These are phyloP conservation scores for Trididemnum clinides DNA, from an alignment of 23 tunicate species.

Conservation along the genomic window DNA sequence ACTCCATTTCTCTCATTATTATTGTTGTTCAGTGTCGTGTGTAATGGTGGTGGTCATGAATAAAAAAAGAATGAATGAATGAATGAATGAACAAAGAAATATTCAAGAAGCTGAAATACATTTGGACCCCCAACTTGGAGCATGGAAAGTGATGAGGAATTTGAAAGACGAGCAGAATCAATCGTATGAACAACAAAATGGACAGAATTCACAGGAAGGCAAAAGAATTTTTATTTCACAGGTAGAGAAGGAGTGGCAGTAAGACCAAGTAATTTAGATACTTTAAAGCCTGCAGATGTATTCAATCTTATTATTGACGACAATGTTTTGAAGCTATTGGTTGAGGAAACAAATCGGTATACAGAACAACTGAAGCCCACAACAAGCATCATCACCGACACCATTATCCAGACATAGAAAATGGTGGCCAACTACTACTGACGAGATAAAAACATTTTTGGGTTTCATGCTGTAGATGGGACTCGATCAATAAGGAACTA, in stretches of 20 bases:
- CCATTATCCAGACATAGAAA: background rate
- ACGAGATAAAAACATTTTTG: background rate
- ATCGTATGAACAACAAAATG: background rate
- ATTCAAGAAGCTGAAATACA: background rate
- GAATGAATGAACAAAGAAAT: too few species aligned
- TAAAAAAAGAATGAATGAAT: too few species aligned
- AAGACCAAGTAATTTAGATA: background rate
- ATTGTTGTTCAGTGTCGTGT: too few species aligned
- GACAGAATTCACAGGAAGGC: background rate
- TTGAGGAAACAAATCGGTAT: background rate
- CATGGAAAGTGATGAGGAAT: background rate
- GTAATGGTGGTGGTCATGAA: too few species aligned
- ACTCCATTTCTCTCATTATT: too few species aligned
- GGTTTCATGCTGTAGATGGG: background rate
- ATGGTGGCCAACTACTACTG: slow-evolving; percentile 2
- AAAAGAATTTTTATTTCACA: background rate
- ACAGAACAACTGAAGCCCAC: background rate
- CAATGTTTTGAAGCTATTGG: background rate
- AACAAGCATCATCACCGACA: background rate
- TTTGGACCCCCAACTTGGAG: background rate
- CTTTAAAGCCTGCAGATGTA: background rate
- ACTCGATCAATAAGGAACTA: background rate
- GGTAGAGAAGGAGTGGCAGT: background rate
- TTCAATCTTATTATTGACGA: background rate
- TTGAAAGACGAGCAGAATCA: background rate